These are phyloP conservation scores for Drosophila teissieri DNA, from an alignment of 1,140 invertebrate genomes.

Conservation along the genomic window DNA sequence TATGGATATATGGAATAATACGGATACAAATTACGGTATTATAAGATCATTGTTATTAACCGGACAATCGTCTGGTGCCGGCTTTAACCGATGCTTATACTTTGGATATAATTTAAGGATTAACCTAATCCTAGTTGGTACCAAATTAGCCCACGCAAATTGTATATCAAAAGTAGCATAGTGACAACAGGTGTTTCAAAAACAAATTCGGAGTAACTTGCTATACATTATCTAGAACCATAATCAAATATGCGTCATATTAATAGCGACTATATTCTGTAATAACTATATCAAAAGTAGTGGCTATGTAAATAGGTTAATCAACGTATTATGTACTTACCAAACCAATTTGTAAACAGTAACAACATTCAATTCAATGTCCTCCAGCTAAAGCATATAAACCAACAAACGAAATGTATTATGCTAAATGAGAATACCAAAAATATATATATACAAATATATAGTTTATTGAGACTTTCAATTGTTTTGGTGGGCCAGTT, in stretches of 20 bases:
- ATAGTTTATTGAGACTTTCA: slow-evolving; percentile 13
- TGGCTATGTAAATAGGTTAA: slow-evolving; percentile 73
- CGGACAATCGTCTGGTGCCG: not conserved
- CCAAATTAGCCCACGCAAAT: slow-evolving; percentile 50
- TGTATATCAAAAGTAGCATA: slow-evolving; percentile 71
- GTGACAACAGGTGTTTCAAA: slow-evolving; percentile 78
- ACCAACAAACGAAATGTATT: slow-evolving; percentile 68
- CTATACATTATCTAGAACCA: slow-evolving; percentile 33
- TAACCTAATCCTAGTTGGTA: slow-evolving; percentile 17
- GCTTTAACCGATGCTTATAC: slow-evolving; percentile 55
- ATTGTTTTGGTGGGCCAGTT: slow-evolving; percentile 10
- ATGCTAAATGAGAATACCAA: slow-evolving; percentile 57
- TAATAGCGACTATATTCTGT: slow-evolving; percentile 40
- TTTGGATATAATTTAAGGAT: slow-evolving; percentile 57
- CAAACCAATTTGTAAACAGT: slow-evolving; percentile 64
- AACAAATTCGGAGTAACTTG: slow-evolving; percentile 59
- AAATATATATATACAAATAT: slow-evolving; percentile 40
- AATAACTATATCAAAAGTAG: slow-evolving; percentile 62
- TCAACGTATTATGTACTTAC: slow-evolving; percentile 41
- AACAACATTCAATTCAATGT: slow-evolving; percentile 82
- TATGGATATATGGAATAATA: slow-evolving; percentile 29
- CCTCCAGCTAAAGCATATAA: slow-evolving; percentile 76
- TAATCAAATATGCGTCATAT: slow-evolving; percentile 61
- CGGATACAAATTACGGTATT: slow-evolving; percentile 49
- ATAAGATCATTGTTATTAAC: slow-evolving; percentile 51